Conservation (phyloP, 1,140 invertebrate species). For the Reticulitermes speratus region DNA sequence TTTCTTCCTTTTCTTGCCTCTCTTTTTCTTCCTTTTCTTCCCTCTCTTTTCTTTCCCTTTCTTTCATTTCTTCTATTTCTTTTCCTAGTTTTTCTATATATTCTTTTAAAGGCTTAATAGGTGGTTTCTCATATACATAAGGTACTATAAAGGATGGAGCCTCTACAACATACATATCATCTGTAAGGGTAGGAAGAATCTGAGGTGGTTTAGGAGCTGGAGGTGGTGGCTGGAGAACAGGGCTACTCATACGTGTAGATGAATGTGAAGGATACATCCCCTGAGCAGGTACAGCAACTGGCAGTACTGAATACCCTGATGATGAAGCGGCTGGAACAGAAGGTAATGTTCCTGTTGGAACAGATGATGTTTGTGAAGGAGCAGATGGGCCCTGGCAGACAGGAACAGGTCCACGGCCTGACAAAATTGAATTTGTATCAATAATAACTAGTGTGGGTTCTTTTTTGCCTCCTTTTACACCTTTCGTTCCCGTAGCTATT, state of each 20-base stretch:
- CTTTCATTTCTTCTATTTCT: constrained; percentile 46
- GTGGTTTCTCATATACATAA: constrained; percentile 88
- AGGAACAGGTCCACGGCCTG: constrained; percentile 61
- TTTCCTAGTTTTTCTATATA: constrained; percentile 68
- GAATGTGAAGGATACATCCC: constrained; percentile 55
- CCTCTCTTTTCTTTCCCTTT: constrained; percentile 38
- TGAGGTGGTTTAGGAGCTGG: constrained; percentile 47
- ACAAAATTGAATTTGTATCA: constrained; percentile 71
- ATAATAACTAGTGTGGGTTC: constrained; percentile 77
- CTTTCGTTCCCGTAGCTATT: constrained; percentile 61
- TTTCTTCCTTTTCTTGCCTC: constrained; percentile 39
- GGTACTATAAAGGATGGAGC: constrained; percentile 89
- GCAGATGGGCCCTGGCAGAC: constrained; percentile 46
- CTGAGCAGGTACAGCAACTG: constrained; percentile 50
- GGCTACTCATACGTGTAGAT: constrained; percentile 38
- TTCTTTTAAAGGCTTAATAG: constrained; percentile 72
- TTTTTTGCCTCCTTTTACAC: constrained; percentile 60
- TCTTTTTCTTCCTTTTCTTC: constrained; percentile 44
- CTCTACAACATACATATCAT: constrained; percentile 88
- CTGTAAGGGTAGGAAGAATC: constrained; percentile 75
- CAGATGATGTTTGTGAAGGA: constrained; percentile 37
- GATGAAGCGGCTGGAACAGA: constrained; percentile 21
- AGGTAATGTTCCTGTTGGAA: constrained; percentile 37
- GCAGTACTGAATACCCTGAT: constrained; percentile 37
- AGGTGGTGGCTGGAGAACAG: constrained; percentile 44